A percentile compares a stretch with the other conserved stretches of the same genome.
Conservation (phyloP, 1,140 invertebrate species). For the Pseudoatta argentina region DNA sequence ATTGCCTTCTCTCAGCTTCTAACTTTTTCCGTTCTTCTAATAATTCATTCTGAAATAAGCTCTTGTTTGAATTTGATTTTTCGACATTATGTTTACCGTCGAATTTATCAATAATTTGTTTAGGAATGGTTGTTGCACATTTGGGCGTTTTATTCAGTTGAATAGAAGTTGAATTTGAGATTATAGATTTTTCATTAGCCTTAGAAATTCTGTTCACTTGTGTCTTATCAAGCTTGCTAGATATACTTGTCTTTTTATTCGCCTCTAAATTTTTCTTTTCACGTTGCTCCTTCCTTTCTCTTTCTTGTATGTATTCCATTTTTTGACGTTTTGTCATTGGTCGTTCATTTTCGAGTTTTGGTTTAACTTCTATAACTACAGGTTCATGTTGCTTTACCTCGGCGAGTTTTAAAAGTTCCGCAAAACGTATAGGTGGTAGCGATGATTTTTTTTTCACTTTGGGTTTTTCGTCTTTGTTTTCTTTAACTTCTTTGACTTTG, state of each 20-base stretch:
- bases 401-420: constrained; percentile 91
- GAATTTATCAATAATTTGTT: constrained; percentile 63
- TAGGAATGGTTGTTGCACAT: background rate
- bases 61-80: constrained; percentile 53
- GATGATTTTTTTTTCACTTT: constrained; percentile 87
- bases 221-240: constrained; percentile 69
- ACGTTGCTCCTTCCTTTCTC: constrained; percentile 86
- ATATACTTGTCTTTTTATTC: constrained; percentile 21
- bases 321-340: constrained; percentile 93
- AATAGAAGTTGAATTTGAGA: background rate
- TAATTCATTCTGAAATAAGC: constrained; percentile 74
- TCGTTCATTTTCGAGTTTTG: constrained; percentile 89
- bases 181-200: constrained; percentile 27
- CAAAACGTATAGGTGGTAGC: constrained; percentile 92
- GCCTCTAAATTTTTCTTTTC: constrained; percentile 62
- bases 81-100: constrained; percentile 68
- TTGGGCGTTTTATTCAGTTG: constrained; percentile 47
- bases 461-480: constrained; percentile 85
- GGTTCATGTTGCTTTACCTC: constrained; percentile 94
- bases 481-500: constrained; percentile 36
- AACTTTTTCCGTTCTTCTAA: constrained; percentile 81
- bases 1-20: constrained; percentile 83
- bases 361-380: constrained; percentile 88
- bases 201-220: constrained; percentile 57
- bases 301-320: constrained; percentile 89